Conservation (phyloP, 2,888 invertebrate genomes). For the Drepana falcataria region DNA sequence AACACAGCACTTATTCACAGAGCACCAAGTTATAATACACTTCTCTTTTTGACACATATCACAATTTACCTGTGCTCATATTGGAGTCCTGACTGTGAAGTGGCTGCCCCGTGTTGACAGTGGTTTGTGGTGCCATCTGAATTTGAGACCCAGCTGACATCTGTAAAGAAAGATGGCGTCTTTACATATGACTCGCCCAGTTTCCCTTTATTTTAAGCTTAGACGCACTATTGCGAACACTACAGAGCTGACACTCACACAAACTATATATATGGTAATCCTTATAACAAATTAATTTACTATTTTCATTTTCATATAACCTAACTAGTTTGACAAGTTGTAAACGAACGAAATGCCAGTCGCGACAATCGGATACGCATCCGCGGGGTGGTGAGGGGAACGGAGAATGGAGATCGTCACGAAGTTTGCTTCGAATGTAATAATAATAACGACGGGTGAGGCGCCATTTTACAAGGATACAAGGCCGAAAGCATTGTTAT, state of each 20-base stretch:
- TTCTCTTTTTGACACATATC: conserved; percentile 66
- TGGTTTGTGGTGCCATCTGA: conserved; percentile 98
- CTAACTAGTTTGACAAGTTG: conserved; percentile 78
- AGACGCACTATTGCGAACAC: conserved; percentile 29
- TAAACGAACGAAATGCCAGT: conserved; percentile 69
- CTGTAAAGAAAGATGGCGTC: conserved; percentile 84
- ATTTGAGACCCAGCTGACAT: conserved; percentile 98
- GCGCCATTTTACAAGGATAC: conserved; percentile 78
- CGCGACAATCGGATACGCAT: conserved; percentile 78
- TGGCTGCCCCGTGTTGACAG: conserved; percentile 89
- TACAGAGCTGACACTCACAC: conserved; percentile 46
- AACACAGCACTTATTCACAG: conserved; percentile 66
- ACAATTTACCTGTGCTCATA: conserved; percentile 93
- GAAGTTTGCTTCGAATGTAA: conserved; percentile 71
- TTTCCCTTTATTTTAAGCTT: conserved; percentile 42
- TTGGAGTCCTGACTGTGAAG: conserved; percentile 97
- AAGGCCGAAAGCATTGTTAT: conserved; percentile 67
- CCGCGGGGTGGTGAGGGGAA: conserved; percentile 62
- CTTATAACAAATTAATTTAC: conserved; percentile 35
- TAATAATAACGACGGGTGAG: conserved; percentile 70
- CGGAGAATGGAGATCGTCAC: conserved; percentile 72
- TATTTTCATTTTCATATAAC: conserved; percentile 63
- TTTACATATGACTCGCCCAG: conserved; percentile 76
- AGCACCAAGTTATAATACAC: conserved; percentile 49
- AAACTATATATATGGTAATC: conserved; percentile 40